These are phyloP conservation scores for Todus mexicanus DNA, from an alignment of 2,797 vertebrate species.

Conservation along the genomic window DNA sequence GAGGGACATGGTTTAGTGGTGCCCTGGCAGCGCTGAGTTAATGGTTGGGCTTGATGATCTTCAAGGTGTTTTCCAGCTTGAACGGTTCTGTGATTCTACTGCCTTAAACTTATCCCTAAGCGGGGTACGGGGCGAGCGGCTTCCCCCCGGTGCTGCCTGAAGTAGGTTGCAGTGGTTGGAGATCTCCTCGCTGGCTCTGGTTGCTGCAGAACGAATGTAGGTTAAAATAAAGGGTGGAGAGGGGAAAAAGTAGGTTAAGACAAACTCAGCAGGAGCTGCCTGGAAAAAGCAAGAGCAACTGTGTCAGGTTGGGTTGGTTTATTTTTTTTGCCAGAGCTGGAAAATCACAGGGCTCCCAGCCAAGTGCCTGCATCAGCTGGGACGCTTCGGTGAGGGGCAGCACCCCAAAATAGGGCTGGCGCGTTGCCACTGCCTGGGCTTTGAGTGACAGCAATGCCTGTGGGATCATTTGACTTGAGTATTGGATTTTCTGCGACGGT, in stretches of 20 bases:
- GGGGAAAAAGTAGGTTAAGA: background rate
- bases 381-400: background rate
- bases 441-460: background rate
- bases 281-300: background rate
- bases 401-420: background rate
- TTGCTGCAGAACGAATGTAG: background rate
- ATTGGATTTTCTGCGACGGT: rapidly evolving
- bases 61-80: background rate
- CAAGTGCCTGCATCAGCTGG: background rate
- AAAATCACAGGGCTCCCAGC: background rate
- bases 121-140: background rate
- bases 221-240: background rate
- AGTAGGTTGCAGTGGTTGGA: background rate
- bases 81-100: background rate
- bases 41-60: background rate
- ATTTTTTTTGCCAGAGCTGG: background rate
- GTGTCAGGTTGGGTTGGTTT: background rate
- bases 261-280: background rate
- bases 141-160: background rate
- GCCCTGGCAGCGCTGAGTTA: background rate
- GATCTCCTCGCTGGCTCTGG: background rate
- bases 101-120: rapidly evolving
- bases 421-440: rapidly evolving
- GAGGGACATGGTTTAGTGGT: background rate
- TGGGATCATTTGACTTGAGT: rapidly evolving